phyloP scores from a whole-genome alignment of 1,140 invertebrate species.

The Caenorhabditis tropicalis region DNA sequence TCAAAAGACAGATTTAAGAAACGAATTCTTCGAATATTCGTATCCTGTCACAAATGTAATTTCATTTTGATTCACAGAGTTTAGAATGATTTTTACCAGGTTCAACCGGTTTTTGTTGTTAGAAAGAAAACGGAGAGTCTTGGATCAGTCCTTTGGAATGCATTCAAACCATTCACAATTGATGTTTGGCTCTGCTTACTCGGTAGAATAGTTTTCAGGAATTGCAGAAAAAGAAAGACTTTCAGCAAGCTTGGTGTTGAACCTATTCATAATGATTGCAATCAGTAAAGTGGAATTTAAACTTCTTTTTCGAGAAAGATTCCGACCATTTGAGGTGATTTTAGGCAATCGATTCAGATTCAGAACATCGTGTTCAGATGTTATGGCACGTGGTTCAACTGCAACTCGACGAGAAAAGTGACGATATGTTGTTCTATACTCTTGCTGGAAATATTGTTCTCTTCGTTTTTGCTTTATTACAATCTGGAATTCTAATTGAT shows the following conservation, averaged over 20 bases:
- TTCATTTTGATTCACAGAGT: background rate
- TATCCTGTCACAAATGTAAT: constrained; percentile 48
- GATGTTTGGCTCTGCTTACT: constrained; percentile 44
- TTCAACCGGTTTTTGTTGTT: constrained; percentile 48
- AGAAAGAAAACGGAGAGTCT: constrained; percentile 22
- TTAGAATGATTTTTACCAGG: background rate
- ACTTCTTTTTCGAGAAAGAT: background rate
- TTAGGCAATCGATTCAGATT: background rate
- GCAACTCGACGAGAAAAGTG: constrained; percentile 50
- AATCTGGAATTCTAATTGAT: constrained; percentile 36
- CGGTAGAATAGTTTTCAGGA: background rate
- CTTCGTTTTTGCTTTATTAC: constrained; percentile 44
- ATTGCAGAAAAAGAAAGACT: background rate
- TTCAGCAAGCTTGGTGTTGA: background rate
- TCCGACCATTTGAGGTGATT: background rate
- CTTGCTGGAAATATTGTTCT: constrained; percentile 32
- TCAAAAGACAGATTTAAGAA: constrained; percentile 40
- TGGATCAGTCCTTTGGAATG: constrained; percentile 50
- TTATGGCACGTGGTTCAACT: constrained; percentile 37
- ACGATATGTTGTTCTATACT: constrained; percentile 41
- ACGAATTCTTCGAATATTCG: constrained; percentile 42
- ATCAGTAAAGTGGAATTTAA: constrained; percentile 6
- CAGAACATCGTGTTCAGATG: constrained; percentile 39
- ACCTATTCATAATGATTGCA: constrained; percentile 1
- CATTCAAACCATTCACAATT: constrained; percentile 46